Conservation (phyloP, 2,797 vertebrate genomes). For the Cyclura pinguis region DNA sequence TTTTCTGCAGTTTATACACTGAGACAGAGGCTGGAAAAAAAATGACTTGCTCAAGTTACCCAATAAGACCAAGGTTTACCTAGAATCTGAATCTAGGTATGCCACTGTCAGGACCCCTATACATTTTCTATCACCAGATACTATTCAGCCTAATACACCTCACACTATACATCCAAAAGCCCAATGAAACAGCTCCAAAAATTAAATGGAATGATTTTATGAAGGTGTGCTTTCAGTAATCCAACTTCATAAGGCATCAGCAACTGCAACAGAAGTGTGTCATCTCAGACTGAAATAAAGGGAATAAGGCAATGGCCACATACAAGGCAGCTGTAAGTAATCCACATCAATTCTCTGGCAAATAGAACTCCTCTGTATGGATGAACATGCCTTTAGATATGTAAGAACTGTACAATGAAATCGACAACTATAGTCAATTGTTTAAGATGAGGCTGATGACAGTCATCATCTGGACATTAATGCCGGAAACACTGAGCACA, state of each 20-base stretch:
- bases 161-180: neutral
- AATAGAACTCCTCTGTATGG: neutral
- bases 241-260: constrained; percentile 8
- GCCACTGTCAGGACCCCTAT: no score
- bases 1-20: no score
- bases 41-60: no score
- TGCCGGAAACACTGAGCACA: neutral
- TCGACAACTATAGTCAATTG: neutral
- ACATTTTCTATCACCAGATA: no score
- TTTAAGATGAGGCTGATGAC: neutral
- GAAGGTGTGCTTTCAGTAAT: neutral
- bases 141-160: neutral
- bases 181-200: neutral
- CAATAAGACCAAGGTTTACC: neutral
- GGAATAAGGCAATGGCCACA: neutral
- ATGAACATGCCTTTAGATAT: neutral
- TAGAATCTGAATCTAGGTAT: neutral
- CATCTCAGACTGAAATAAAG: neutral
- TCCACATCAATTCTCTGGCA: neutral
- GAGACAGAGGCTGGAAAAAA: neutral
- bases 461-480: neutral
- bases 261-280: constrained; percentile 3
- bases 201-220: neutral
- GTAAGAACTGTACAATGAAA: neutral
- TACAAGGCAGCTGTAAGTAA: neutral